Conservation (phyloP, 2,113 vertebrate species). For the Psittacus erithacus region DNA sequence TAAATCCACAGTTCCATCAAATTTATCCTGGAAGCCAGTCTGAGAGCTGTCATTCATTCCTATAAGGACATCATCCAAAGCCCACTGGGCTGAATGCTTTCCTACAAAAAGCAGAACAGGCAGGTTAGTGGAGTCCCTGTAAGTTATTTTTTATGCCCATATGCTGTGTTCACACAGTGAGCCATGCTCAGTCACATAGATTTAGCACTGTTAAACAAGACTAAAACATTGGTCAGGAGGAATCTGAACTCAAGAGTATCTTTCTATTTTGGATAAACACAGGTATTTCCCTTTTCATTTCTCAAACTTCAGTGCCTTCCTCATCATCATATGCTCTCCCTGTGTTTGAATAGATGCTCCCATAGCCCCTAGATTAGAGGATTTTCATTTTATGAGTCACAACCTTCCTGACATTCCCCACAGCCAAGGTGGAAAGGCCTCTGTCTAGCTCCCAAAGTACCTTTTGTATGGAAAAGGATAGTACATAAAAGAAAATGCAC, state of each 20-base stretch:
- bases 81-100: conserved; percentile 95
- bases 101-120: conserved; percentile 76
- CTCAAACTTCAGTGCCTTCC: neutral
- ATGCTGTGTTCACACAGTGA: neutral
- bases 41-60: conserved; percentile 99
- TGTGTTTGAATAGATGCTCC: neutral
- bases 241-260: neutral
- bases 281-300: neutral
- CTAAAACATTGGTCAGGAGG: neutral
- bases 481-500: neutral
- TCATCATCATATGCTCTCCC: neutral
- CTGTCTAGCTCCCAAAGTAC: neutral
- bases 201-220: neutral
- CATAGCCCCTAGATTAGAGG: neutral
- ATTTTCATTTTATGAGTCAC: neutral
- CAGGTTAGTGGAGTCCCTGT: neutral
- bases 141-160: neutral
- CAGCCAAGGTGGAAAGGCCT: neutral
- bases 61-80: conserved; percentile 92
- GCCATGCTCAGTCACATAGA: neutral
- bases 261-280: neutral
- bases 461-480: neutral
- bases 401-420: neutral
- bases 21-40: conserved; percentile 94
- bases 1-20: conserved; percentile 88